Evolutionary conservation across 1,140 invertebrate species (phyloP), one percentile per base, ranked within the genome.

Genomic region (Cepaea nemoralis): DNA sequence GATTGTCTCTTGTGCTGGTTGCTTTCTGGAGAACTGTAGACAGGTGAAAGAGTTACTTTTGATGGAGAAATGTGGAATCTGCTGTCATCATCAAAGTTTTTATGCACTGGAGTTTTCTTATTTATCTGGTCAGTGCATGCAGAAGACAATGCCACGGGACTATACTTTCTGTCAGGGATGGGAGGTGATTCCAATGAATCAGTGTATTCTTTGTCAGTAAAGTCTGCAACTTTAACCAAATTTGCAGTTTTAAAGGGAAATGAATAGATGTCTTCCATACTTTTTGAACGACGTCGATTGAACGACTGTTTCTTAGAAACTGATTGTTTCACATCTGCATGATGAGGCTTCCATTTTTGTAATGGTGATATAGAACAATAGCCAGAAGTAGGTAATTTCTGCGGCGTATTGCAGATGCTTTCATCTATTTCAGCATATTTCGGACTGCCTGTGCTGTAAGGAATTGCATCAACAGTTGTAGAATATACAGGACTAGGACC

Each of bases 221-320:
- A 22, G 5, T 31, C 8, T 40, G 37, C 39, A 19, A 14, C 27
- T 12, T 69, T 40, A 31, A 16, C 40, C 35, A 59, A 63, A 24
- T 1, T 45, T 0, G 27, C 39, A 37, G 24, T 22, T 39, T 59
- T 80, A n/a, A 48, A 48, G 24, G 78, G 69, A 2, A 80, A 37
- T 10, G 78, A 35, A 73, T 80, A 80, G n/a, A 80, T 42, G 40
- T 80, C 67, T n/a, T 80, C 78, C 78, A 80, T 35, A 48, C 78
- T 80, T 42, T 80, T 80, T 37, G 78, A 80, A 2, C 67, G 55
- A 24, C 78, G 40, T 1, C 78, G 55, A 42, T 59, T 80, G 19
- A 80, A 31, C 35, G 67, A n/a, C n/a, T 59, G 55, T 27, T 63
- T 55, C 75, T 77, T 77, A 2, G 33, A 35, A 40, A 69, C 59